Evolutionary conservation across 2,888 invertebrate species (phyloP), one percentile per base, ranked within the genome.

Genomic region (Aelia acuminata): DNA sequence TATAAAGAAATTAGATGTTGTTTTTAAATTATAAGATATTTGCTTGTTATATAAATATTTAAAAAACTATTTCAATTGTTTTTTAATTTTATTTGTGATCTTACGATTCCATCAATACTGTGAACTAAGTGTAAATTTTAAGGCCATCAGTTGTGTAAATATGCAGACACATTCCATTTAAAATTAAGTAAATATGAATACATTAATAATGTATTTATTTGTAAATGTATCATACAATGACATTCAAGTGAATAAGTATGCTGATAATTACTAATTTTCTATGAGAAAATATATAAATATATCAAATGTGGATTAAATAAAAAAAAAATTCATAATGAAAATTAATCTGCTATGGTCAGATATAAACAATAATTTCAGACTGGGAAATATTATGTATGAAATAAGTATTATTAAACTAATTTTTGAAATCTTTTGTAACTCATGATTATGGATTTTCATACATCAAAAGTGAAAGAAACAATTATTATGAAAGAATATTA

Each of bases 1-100:
- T 87, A 87, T 80, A 87, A 47, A 87, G 39, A 31, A 87, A 47
- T 80, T 84, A 84, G 84, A 35, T 80, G 43, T 87, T 87, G 49
- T 49, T 87, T 63, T 70, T 87, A 43, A 80, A 49, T 43, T n/a
- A 47, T 87, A 80, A 26, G 49, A 49, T 31, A 49, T 75, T 87
- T 48, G 50, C 50, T 87, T 87, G 48, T 87, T 87, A 84, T 63
- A 49, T 10, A 85, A 84, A 84, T 86, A 10, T 20, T n/a, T 26
- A n/a, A 84, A 84, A 84, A 84, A 84, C 20, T 48, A 49, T 84
- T 84, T 49, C 48, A 49, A 49, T 49, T 49, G 50, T 84, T 84
- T 50, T 84, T 31, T 48, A 50, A 49, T 84, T 84, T 87, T 47
- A 87, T 70, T 47, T 47, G 43, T 87, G 57, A 70, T 87, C 63